Conservation (phyloP, 2,797 vertebrate species). For the Sebastes itinus region DNA sequence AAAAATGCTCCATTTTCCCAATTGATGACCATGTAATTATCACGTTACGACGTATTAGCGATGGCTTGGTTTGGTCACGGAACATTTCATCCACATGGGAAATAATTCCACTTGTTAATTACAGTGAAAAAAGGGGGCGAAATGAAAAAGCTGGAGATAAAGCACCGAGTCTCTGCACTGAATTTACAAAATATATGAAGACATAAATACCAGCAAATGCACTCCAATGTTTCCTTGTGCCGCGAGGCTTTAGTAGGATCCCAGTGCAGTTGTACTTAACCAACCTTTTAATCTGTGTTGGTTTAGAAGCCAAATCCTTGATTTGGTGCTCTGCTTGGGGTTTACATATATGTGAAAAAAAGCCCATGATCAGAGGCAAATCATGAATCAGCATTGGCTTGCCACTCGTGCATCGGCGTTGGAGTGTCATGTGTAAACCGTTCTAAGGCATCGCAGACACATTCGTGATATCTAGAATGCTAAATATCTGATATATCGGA, state of each 20-base stretch:
- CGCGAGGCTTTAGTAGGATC: neutral
- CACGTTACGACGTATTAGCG: slow-evolving; percentile 48
- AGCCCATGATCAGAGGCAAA: too few species aligned
- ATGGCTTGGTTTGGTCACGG: slow-evolving; percentile 54
- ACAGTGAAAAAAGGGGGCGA: slow-evolving; percentile 9
- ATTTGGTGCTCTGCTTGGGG: neutral
- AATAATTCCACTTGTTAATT: slow-evolving; percentile 64
- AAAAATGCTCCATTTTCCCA: slow-evolving; percentile 63
- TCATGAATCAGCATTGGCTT: too few species aligned
- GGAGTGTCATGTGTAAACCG: too few species aligned
- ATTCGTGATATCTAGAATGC: too few species aligned
- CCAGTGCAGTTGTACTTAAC: neutral
- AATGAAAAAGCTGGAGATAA: slow-evolving; percentile 14
- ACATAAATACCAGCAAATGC: neutral
- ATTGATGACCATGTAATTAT: slow-evolving; percentile 67
- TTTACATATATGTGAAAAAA: neutral
- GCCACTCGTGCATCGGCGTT: accelerated
- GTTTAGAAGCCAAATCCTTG: neutral
- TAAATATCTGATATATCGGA: too few species aligned
- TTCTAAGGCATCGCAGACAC: too few species aligned
- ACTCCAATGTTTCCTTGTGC: neutral
- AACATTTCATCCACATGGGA: slow-evolving; percentile 56
- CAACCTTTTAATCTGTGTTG: neutral
- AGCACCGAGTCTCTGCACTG: neutral
- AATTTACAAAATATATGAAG: neutral